Evolutionary conservation across 2,797 vertebrate species (phyloP), one percentile per base, ranked within the genome.

Genomic region (Rhinophrynus dorsalis): DNA sequence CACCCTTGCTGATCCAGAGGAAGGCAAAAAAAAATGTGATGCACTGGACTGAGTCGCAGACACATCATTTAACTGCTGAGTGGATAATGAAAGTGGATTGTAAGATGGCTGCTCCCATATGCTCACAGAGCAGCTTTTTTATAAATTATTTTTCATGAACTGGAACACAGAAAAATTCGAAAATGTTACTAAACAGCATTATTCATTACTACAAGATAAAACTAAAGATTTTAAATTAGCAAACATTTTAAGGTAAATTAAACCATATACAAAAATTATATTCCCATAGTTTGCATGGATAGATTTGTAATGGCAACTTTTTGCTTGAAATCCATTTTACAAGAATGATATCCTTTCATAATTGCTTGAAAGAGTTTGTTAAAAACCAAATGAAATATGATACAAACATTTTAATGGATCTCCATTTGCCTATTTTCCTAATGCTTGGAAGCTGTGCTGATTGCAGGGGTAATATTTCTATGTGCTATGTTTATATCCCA

Each of bases 381-480:
- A 23, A 24, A 24, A 37, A 59, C 33, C 29, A 24, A 35, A 57
- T 21, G 26, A 60, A 68, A 18, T 42, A 23, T 29, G 2, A 47
- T 63, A 9, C 21, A 52, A 23, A 15, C 47, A 44, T 33, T 56
- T 55, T 42, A 52, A 44, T 59, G 18, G 26, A 17, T 29, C 23
- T 4, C 8, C 2, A 2, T 30, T 60, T 64, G n/a, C 30, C 54
- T 71, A 1, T 65, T 64, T 38, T n/a, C 33, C 20, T n/a, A 32
- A 26, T 6, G n/a, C 44, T 50, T 65, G 26, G 61, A 65, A 51
- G 8, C 6, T 11, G 35, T 27, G 6, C 23, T 44, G 54, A 59
- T 72, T 51, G 20, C 30, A 5, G 38, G n/a, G 21, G 47, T 44
- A 35, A 59, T 5, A 59, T 44, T 56, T 66, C 52, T 51, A 23